Evolutionary conservation across 30 jellyfish, hydroid and myxozoan genomes (phyloP).

Genomic region (Turritopsis dohrnii): DNA sequence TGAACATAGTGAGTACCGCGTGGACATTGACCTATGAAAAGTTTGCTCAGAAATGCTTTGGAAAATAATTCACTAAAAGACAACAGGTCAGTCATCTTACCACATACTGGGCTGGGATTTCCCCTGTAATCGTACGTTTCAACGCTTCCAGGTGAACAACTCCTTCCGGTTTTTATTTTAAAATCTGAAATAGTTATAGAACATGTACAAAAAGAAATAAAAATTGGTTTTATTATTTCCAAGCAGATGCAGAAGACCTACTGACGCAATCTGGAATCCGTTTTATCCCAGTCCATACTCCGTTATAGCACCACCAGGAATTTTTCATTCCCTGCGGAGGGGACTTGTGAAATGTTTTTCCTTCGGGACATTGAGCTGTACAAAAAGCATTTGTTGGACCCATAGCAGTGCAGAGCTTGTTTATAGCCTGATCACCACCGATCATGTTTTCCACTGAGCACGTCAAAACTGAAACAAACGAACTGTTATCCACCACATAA

Average conservation of each 20-base stretch:
- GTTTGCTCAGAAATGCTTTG: neutral
- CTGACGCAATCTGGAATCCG: constrained; percentile 9
- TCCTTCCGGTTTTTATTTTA: neutral
- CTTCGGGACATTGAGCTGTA: constrained; percentile 15
- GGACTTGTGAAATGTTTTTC: neutral
- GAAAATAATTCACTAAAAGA: neutral
- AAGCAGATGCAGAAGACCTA: neutral
- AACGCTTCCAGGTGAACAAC: constrained; percentile 5
- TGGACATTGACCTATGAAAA: constrained; percentile 4
- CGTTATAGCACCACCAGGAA: neutral
- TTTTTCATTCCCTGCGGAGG: constrained; percentile 13
- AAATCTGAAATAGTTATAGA: neutral
- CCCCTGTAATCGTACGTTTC: neutral
- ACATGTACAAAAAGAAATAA: neutral
- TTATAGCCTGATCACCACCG: constrained; percentile 35
- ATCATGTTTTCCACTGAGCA: neutral
- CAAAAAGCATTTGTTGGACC: constrained; percentile 27
- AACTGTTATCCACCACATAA: too few relatives aligned
- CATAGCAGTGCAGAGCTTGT: constrained; percentile 7
- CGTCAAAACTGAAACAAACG: neutral
- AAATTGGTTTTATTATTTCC: neutral
- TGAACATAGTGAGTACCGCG: neutral
- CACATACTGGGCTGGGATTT: neutral
- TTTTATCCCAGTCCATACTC: neutral
- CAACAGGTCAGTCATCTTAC: too few relatives aligned